Percentiles rank a stretch among this genome's conserved stretches.
phyloP scores from a whole-genome alignment of 2,113 vertebrate genomes.

The Egretta garzetta region DNA sequence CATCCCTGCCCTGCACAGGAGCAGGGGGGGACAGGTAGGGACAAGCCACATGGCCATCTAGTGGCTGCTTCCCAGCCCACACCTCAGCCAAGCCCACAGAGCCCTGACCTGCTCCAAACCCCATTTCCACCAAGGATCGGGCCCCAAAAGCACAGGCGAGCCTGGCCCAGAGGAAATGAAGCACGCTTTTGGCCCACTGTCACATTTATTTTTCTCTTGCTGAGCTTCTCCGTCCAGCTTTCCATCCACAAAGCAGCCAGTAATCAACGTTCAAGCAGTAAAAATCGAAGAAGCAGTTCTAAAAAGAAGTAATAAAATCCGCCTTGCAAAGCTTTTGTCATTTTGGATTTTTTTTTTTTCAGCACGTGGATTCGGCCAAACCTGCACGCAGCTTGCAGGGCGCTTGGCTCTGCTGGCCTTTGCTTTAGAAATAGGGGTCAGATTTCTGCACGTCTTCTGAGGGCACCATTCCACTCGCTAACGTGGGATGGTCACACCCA shows the following conservation, averaged over 20 bases:
- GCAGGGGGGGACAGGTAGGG: background rate
- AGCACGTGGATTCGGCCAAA: background rate
- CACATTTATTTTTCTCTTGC: background rate
- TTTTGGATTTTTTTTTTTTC: background rate
- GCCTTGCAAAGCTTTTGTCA: background rate
- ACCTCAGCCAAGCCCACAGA: background rate
- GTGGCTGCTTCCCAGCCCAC: background rate
- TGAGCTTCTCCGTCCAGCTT: background rate
- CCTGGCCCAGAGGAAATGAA: background rate
- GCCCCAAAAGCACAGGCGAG: background rate
- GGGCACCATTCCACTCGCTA: conserved; percentile 56
- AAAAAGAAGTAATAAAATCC: background rate
- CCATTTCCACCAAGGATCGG: background rate
- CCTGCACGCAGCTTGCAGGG: background rate
- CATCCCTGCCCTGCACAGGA: background rate
- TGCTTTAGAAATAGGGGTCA: background rate
- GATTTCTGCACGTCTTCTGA: conserved; percentile 18
- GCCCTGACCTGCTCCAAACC: background rate
- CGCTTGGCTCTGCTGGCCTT: background rate
- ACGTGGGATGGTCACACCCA: conserved; percentile 59
- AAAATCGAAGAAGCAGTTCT: background rate
- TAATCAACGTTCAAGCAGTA: background rate
- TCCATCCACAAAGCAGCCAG: background rate
- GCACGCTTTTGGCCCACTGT: background rate
- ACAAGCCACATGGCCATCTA: background rate